A percentile compares a stretch with the other conserved stretches of the same genome.
Conservation (phyloP, 1,140 invertebrate species). For the Drosophila asahinai region DNA sequence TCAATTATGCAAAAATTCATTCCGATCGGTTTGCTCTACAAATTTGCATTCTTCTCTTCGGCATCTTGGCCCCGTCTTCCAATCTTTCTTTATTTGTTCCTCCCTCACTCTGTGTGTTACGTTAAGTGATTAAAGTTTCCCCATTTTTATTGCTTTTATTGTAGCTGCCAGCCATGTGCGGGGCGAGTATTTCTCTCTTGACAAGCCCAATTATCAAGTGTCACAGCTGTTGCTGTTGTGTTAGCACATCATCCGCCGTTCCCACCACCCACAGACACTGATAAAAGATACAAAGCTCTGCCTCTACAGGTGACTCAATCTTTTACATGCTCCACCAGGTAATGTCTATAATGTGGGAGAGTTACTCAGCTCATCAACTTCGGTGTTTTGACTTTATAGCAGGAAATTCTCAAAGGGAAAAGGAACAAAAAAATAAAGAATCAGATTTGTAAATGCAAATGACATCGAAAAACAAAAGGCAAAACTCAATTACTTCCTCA, state of each 20-base stretch:
- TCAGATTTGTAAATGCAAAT: slow-evolving; percentile 65
- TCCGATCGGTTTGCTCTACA: slow-evolving; percentile 16
- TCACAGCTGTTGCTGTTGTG: slow-evolving; percentile 55
- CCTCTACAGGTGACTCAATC: slow-evolving; percentile 23
- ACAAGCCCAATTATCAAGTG: slow-evolving; percentile 70
- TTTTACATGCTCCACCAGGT: background rate
- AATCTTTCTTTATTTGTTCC: slow-evolving; percentile 25
- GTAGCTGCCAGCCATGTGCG: slow-evolving; percentile 20
- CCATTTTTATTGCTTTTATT: slow-evolving; percentile 18
- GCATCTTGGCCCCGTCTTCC: background rate
- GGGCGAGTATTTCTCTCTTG: slow-evolving; percentile 53
- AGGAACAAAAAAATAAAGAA: slow-evolving; percentile 21
- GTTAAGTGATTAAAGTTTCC: slow-evolving; percentile 29
- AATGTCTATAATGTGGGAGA: slow-evolving; percentile 4
- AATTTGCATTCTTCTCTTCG: slow-evolving; percentile 15
- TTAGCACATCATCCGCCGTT: slow-evolving; percentile 22
- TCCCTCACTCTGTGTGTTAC: slow-evolving; percentile 28
- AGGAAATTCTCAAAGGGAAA: slow-evolving; percentile 53
- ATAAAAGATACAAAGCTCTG: slow-evolving; percentile 11
- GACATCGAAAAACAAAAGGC: slow-evolving; percentile 33
- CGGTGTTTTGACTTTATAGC: slow-evolving; percentile 37
- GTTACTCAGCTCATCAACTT: slow-evolving; percentile 34
- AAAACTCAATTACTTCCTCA: slow-evolving; percentile 72
- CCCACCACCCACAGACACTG: slow-evolving; percentile 1
- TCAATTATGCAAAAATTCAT: slow-evolving; percentile 45